phyloP scores from a whole-genome alignment of 2,113 vertebrate genomes.

The Protobothrops flavoviridis region DNA sequence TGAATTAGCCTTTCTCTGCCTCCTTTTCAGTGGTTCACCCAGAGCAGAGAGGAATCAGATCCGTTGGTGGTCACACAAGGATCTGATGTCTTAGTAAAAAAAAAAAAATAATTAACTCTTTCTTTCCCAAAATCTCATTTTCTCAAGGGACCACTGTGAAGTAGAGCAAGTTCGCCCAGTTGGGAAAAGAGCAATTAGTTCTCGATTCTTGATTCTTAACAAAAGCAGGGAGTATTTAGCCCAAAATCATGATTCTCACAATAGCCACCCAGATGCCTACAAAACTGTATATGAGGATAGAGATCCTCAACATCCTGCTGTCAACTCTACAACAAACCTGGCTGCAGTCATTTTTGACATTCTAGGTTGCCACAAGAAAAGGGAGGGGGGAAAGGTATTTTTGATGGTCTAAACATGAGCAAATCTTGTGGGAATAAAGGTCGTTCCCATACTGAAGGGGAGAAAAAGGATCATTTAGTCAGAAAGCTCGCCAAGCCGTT shows the following conservation, averaged over 20 bases:
- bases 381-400: too few species aligned
- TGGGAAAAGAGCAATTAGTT: not conserved
- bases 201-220: not conserved
- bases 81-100: not conserved
- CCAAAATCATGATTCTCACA: not conserved
- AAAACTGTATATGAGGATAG: not conserved
- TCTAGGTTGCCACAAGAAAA: too few species aligned
- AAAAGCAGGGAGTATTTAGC: not conserved
- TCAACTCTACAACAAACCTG: too few species aligned
- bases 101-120: slow-evolving; percentile 11
- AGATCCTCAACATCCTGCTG: not conserved
- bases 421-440: too few species aligned
- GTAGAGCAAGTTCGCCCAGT: not conserved
- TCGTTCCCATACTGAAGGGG: too few species aligned
- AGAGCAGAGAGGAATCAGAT: not conserved
- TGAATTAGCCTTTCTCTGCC: not conserved
- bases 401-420: too few species aligned
- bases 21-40: not conserved
- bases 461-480: too few species aligned
- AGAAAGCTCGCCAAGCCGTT: too few species aligned
- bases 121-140: not conserved
- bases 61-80: not conserved
- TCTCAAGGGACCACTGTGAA: not conserved
- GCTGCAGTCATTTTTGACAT: too few species aligned
- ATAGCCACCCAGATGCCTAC: not conserved